Evolutionary conservation across 1,140 invertebrate genomes (phyloP).

Genomic region (Tetramorium alpestre): DNA sequence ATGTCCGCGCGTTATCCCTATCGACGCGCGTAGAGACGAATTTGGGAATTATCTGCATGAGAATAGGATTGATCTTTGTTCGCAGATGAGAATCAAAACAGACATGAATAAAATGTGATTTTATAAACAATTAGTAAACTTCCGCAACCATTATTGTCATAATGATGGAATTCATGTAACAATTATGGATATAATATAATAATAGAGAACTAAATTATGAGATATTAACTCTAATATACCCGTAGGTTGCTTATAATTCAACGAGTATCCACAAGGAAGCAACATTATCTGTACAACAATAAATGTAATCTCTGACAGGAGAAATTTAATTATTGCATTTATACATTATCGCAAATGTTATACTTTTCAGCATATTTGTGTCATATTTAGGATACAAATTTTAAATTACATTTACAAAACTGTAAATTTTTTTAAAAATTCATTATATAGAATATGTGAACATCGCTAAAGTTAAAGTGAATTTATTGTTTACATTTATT

Average conservation of each 20-base stretch:
- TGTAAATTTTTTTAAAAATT: not conserved
- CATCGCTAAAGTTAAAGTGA: not conserved
- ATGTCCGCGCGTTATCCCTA: not conserved
- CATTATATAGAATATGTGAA: not conserved
- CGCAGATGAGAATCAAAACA: not conserved
- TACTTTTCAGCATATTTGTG: too few species aligned
- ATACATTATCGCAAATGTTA: not conserved
- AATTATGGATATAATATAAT: conserved; percentile 28
- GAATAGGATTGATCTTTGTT: conserved; percentile 36
- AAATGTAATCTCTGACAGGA: not conserved
- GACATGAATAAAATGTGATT: conserved; percentile 6
- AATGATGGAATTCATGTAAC: not conserved
- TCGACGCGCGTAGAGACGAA: not conserved
- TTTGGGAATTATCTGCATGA: conserved; percentile 16
- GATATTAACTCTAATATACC: conserved; percentile 17
- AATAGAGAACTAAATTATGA: conserved; percentile 11
- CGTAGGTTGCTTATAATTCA: not conserved
- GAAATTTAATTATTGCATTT: not conserved
- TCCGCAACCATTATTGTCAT: not conserved
- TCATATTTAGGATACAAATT: not conserved
- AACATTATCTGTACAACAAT: not conserved
- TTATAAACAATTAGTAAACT: not conserved
- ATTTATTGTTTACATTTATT: not conserved
- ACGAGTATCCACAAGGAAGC: conserved; percentile 5
- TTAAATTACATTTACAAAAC: not conserved